Evolutionary conservation across 2,888 invertebrate species (phyloP), one percentile per base, ranked within the genome.

Genomic region (Mamestra brassicae): DNA sequence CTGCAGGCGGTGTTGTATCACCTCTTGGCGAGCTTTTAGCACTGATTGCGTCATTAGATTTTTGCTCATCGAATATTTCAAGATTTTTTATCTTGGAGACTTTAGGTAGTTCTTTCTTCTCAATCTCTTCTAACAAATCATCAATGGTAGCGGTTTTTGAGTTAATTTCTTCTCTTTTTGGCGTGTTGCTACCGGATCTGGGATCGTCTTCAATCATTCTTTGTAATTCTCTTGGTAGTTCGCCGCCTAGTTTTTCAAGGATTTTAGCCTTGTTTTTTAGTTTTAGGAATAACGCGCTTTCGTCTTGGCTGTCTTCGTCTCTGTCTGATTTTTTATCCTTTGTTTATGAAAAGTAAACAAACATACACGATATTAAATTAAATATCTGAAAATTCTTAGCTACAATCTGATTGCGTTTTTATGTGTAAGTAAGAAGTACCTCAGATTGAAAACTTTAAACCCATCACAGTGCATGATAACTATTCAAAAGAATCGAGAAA

Each of bases 361-460:
- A 52, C 4, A 45, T 13, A 0, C 15, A 13, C 8, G 36, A 58
- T 13, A 57, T 42, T 47, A 34, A 13, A 17, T 4, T 17, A 13
- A 3, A 36, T 15, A 15, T 3, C 13, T n/a, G 15, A 8, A 34
- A 34, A 50, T n/a, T 38, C 2, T 34, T 26, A 7, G 47, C 13
- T 15, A 64, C 6, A 54, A 34, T 52, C 13, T 17, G 8, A 52
- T 34, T 5, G 26, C 17, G 3, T 63, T 17, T 69, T 17, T 6
- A 11, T 26, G 0, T 42, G 1, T 26, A n/a, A n/a, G n/a, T n/a
- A n/a, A n/a, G n/a, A 15, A 45, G 74, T 83, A 90, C 86, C 90
- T 96, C 94, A 97, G 95, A 94, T 97, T 97, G 94, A 95, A 95
- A 94, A 96, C 96, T 96, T 97, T 94, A 91, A 62, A 94, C 86